Evolutionary conservation across 2,888 invertebrate genomes (phyloP), one percentile per base, ranked within the genome.

Genomic region (Mythimna impura): DNA sequence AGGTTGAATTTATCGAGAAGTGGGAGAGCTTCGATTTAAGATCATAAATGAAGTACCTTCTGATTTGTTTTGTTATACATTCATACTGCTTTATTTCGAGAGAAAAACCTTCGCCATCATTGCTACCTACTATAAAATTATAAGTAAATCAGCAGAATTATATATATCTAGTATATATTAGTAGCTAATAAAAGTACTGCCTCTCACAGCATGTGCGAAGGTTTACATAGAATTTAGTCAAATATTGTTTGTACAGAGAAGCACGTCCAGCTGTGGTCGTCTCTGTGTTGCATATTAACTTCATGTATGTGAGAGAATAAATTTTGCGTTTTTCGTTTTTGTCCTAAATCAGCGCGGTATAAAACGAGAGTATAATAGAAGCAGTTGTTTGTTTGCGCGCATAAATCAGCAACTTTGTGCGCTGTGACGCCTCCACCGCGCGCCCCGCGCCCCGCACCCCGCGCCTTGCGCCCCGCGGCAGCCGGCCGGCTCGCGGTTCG

Each of bases 381-480:
- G 62, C 81, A 71, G 69, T 73, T 77, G 73, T 81, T 80, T 79
- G 73, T 77, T 54, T 67, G 40, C 17, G 54, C 61, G 65, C 73
- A 81, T 81, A 71, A 81, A 81, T 81, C 73, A 77, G 65, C 58
- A 66, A 73, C 36, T 68, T 77, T 57, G 65, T 30, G 74, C 52
- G 66, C 66, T 7, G 52, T 40, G 76, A 67, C 47, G 17, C 4
- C 25, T n/a, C 50, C 40, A 22, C 47, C 12, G 10, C 12, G 14
- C 7, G n/a, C 12, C 1, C 22, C 17, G 25, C 40, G 40, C 55
- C 55, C 25, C 25, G 25, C 25, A 12, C 34, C 14, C 14, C 17
- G 20, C 50, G 10, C 36, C n/a, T 9, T 22, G 25, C 9, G 8
- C 36, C 36, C 36, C 36, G 36, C 36, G 34, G n/a, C 22, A 17